Evolutionary conservation across 2,888 invertebrate species (phyloP).

Genomic region (Cephus sareptanus): DNA sequence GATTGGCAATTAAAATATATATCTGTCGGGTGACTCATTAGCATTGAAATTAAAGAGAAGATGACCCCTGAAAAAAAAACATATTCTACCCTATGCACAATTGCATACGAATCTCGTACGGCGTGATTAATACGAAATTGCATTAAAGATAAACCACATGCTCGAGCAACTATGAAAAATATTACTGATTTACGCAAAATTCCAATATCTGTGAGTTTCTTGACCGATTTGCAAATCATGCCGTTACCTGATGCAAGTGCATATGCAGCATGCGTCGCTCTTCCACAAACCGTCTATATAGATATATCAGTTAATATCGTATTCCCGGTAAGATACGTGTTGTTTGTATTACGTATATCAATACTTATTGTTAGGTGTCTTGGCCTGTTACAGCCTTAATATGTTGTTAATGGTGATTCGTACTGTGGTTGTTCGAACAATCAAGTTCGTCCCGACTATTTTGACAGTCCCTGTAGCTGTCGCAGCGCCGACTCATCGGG

Average conservation of each 20-base stretch:
- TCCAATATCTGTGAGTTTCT: not conserved
- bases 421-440: constrained; percentile 66
- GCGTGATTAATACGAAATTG: not conserved
- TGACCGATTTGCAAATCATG: not conserved
- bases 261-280: not conserved
- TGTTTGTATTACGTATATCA: not conserved
- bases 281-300: not conserved
- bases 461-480: constrained; percentile 77
- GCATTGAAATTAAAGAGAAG: not conserved
- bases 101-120: not conserved
- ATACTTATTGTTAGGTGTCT: not conserved
- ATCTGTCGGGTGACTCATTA: not conserved
- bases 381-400: not conserved
- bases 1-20: not conserved
- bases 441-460: constrained; percentile 80
- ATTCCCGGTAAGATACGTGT: not conserved
- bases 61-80: not conserved
- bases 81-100: not conserved
- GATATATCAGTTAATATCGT: not conserved
- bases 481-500: constrained; percentile 71
- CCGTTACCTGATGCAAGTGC: not conserved
- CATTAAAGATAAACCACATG: not conserved
- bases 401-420: not conserved
- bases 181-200: not conserved
- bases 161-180: not conserved